Evolutionary conservation across 2,113 vertebrate species (phyloP).

Genomic region (Felis catus): DNA sequence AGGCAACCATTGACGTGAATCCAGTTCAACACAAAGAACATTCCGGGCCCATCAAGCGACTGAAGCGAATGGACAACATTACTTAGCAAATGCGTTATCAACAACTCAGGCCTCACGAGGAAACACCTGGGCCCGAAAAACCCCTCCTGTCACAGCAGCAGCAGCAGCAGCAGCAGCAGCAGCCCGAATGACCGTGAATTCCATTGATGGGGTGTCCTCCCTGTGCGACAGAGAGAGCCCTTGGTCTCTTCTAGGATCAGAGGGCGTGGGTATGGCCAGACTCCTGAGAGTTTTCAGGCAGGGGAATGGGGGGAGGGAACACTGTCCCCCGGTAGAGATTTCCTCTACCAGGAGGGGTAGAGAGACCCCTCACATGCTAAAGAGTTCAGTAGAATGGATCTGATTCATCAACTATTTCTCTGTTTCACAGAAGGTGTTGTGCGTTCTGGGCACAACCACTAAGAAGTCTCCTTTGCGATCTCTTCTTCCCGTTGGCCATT

Average conservation of each 20-base stretch:
- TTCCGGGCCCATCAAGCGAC: neutral
- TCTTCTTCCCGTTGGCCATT: neutral
- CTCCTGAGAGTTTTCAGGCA: neutral
- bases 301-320: no score
- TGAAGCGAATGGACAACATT: neutral
- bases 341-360: no score
- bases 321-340: accelerated
- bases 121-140: neutral
- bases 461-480: neutral
- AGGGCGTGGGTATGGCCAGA: accelerated
- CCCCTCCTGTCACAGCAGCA: neutral
- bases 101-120: neutral
- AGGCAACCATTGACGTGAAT: neutral
- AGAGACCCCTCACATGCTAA: accelerated
- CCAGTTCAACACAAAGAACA: neutral
- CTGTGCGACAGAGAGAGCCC: neutral
- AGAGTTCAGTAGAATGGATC: no score
- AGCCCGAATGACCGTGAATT: accelerated
- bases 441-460: accelerated
- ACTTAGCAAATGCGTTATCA: neutral
- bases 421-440: accelerated
- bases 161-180: no score
- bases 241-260: neutral
- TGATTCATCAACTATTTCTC: accelerated
- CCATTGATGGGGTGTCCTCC: accelerated